Percentiles rank a stretch among this genome's conserved stretches.
Conservation (phyloP, 1,140 invertebrate species). For the Drosophila kohkoa region DNA sequence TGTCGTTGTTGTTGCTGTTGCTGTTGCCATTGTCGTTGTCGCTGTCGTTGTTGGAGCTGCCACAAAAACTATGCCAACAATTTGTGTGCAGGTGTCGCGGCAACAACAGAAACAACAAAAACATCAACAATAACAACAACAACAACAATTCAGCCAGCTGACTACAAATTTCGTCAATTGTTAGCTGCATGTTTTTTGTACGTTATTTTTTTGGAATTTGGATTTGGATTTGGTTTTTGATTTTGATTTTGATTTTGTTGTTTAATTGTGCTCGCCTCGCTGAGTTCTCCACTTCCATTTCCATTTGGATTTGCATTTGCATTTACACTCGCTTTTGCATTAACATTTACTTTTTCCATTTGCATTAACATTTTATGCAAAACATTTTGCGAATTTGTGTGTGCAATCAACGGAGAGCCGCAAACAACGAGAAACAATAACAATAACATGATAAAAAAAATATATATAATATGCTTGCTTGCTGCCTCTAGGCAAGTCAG, state of each 20-base stretch:
- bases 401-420: slow-evolving; percentile 62
- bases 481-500: slow-evolving; percentile 15
- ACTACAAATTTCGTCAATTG: slow-evolving; percentile 49
- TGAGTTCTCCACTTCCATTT: slow-evolving; percentile 25
- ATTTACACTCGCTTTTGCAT: slow-evolving; percentile 5
- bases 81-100: slow-evolving; percentile 57
- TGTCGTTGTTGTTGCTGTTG: slow-evolving; percentile 17
- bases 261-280: slow-evolving; percentile 55
- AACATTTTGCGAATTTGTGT: slow-evolving; percentile 58
- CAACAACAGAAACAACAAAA: slow-evolving; percentile 21
- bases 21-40: slow-evolving; percentile 6
- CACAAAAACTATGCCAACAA: slow-evolving; percentile 52
- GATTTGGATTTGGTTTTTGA: slow-evolving; percentile 31
- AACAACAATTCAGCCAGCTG: slow-evolving; percentile 10
- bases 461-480: slow-evolving; percentile 53
- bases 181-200: slow-evolving; percentile 11
- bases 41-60: slow-evolving; percentile 15
- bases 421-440: slow-evolving; percentile 9
- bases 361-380: slow-evolving; percentile 40
- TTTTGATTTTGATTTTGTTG: slow-evolving; percentile 24
- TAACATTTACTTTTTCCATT: slow-evolving; percentile 24
- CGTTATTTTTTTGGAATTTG: slow-evolving; percentile 12
- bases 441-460: slow-evolving; percentile 35
- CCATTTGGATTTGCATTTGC: slow-evolving; percentile 9
- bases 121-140: too few species aligned